Conservation (phyloP, 2,113 vertebrate genomes). For the Porphyrio hochstetteri region DNA sequence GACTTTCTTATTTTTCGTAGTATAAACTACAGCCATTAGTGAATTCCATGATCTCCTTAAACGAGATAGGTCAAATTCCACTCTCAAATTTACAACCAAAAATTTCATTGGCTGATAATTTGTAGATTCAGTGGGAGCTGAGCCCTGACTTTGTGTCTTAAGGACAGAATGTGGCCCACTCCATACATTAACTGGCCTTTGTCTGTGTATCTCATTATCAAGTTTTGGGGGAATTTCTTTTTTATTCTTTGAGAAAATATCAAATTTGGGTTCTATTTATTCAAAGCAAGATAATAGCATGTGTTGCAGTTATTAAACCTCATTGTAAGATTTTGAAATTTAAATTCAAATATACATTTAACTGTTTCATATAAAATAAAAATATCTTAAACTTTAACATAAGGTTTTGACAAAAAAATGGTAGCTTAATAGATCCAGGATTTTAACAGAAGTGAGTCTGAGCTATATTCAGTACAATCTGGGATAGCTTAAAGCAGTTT, state of each 20-base stretch:
- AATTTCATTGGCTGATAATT: neutral
- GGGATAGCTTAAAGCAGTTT: neutral
- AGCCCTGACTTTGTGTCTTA: slow-evolving; percentile 25
- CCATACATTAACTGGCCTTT: slow-evolving; percentile 20
- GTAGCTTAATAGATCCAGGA: neutral
- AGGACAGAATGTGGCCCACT: neutral
- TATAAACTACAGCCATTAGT: neutral
- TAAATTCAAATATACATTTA: slow-evolving; percentile 18
- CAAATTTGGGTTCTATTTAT: neutral
- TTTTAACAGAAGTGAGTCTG: neutral
- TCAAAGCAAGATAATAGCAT: neutral
- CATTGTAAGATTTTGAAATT: neutral
- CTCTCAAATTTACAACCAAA: neutral
- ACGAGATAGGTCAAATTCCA: neutral
- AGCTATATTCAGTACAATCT: neutral
- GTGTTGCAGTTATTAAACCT: neutral
- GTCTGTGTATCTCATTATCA: slow-evolving; percentile 22
- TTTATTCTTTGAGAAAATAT: neutral
- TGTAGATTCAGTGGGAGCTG: neutral
- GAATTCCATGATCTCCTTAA: slow-evolving; percentile 34
- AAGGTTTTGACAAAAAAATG: neutral
- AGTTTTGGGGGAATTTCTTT: neutral
- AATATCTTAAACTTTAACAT: neutral
- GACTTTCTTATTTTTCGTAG: neutral
- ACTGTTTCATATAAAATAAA: neutral